These are phyloP conservation scores for Paradisaea rubra DNA, from an alignment of 2,113 vertebrate genomes.

Conservation along the genomic window DNA sequence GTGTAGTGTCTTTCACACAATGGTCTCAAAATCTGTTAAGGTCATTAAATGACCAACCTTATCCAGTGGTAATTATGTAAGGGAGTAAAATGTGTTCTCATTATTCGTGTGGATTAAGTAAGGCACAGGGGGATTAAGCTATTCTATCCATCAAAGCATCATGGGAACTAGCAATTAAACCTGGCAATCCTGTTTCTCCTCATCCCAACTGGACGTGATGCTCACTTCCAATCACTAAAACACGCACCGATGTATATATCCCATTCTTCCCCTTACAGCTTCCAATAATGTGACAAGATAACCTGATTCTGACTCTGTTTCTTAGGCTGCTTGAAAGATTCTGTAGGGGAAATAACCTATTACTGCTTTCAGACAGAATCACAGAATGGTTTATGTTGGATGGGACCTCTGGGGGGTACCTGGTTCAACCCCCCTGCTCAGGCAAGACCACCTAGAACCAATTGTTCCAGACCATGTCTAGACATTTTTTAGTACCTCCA, in stretches of 20 bases:
- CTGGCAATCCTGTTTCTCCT: not conserved
- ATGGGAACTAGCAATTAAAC: not conserved
- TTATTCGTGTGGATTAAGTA: not conserved
- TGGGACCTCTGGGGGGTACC: not conserved
- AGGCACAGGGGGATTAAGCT: not conserved
- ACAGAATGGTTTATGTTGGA: not conserved
- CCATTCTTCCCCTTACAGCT: not conserved
- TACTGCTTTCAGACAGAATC: not conserved
- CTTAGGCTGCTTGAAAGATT: not conserved
- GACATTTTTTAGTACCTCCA: not conserved
- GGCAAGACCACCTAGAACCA: not conserved
- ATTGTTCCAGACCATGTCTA: not conserved
- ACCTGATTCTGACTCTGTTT: not conserved
- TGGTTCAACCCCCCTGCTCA: not conserved
- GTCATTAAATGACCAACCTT: not conserved
- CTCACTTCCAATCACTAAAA: not conserved
- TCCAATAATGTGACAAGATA: not conserved
- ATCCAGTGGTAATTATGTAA: not conserved
- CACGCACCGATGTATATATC: fast-evolving
- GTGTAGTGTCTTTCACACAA: not conserved
- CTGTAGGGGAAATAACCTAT: not conserved
- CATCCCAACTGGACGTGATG: fast-evolving
- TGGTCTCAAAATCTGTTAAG: not conserved
- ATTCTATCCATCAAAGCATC: not conserved
- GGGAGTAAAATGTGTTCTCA: not conserved